Evolutionary conservation across 2,888 invertebrate genomes (phyloP).

Genomic region (Pediacus dermestoides): DNA sequence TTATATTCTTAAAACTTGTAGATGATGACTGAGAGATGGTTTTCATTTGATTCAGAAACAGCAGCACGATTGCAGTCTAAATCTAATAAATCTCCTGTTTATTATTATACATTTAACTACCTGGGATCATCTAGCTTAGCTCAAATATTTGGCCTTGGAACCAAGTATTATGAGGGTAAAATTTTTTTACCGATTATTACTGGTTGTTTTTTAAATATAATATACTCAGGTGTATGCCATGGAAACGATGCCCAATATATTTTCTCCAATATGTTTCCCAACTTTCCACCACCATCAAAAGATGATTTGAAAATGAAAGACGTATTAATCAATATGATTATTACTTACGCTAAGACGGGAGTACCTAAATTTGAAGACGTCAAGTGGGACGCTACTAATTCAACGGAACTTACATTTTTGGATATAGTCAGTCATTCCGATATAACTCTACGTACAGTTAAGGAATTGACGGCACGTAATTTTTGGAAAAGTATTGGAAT

Average conservation of each 20-base stretch:
- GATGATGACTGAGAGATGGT: background rate
- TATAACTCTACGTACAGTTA: conserved; percentile 1
- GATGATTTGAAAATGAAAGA: conserved; percentile 19
- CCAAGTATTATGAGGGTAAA: background rate
- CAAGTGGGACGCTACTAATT: conserved; percentile 49
- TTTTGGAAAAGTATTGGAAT: too few relatives aligned
- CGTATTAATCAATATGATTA: conserved; percentile 15
- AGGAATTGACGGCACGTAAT: conserved; percentile 46
- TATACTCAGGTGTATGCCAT: conserved; percentile 6
- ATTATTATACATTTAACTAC: conserved; percentile 3
- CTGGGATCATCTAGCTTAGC: background rate
- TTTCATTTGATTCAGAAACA: background rate
- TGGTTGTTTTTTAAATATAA: background rate
- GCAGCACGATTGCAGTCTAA: conserved; percentile 2
- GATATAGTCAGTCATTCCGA: background rate
- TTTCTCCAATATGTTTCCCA: conserved; percentile 3
- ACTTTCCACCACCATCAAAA: conserved; percentile 3
- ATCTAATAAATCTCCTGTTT: conserved; percentile 3
- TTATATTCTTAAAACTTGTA: too few relatives aligned
- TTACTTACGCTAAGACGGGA: conserved; percentile 19
- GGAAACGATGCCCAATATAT: background rate
- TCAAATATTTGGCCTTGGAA: background rate
- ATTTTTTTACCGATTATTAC: background rate
- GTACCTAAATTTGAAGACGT: conserved; percentile 40
- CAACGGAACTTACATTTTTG: background rate